Evolutionary conservation across 1,140 invertebrate genomes (phyloP).

Genomic region (Tetragonula clypearis): DNA sequence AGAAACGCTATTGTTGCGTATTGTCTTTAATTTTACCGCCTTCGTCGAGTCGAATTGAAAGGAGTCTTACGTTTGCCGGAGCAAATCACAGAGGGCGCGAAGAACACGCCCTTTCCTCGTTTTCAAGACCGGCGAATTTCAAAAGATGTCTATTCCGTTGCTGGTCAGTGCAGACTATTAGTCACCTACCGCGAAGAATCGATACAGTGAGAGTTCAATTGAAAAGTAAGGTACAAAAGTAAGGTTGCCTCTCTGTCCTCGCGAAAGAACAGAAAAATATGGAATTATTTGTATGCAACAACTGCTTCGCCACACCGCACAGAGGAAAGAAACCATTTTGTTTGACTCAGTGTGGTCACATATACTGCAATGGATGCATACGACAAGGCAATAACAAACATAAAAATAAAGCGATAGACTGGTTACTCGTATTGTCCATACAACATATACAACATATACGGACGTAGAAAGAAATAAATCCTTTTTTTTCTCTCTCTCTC

Average conservation of each 20-base stretch:
- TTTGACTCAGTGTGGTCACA: constrained; percentile 55
- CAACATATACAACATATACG: not conserved
- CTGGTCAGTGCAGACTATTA: too few species aligned
- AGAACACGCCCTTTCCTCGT: too few species aligned
- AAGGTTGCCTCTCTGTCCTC: not conserved
- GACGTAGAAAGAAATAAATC: not conserved
- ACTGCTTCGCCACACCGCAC: constrained; percentile 20
- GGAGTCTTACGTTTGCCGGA: too few species aligned
- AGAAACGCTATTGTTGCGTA: too few species aligned
- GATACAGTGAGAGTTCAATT: not conserved
- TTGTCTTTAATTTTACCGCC: too few species aligned
- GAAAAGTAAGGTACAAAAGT: not conserved
- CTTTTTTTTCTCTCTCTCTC: not conserved
- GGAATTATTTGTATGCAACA: constrained; percentile 52
- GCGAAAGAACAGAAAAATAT: not conserved
- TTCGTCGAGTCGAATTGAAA: too few species aligned
- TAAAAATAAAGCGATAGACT: not conserved
- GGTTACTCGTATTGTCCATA: too few species aligned
- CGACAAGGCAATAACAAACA: constrained; percentile 39
- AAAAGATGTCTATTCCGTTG: too few species aligned
- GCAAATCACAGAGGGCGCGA: too few species aligned
- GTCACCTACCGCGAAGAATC: not conserved
- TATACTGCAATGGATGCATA: constrained; percentile 51
- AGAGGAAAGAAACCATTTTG: constrained; percentile 48
- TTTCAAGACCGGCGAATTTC: too few species aligned